phyloP scores from a whole-genome alignment of 2,113 vertebrate genomes.

The Eurystomus gularis region DNA sequence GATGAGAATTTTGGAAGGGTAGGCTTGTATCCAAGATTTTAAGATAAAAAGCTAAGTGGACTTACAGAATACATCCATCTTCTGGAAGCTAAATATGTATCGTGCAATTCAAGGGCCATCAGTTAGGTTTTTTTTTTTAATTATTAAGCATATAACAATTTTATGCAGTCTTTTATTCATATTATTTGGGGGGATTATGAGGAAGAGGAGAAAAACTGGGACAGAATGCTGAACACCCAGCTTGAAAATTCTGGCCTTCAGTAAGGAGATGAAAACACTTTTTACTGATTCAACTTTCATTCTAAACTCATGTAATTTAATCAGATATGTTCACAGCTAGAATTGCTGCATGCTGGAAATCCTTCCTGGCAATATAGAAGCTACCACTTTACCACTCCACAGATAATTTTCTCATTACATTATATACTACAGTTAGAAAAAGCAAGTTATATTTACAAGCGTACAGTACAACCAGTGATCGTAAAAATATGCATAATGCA shows the following conservation, averaged over 20 bases:
- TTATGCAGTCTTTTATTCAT: neutral
- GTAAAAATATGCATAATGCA: slow-evolving; percentile 56
- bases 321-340: slow-evolving; percentile 64
- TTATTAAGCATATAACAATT: neutral
- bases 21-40: slow-evolving; percentile 25
- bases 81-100: neutral
- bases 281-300: slow-evolving; percentile 60
- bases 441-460: slow-evolving; percentile 56
- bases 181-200: neutral
- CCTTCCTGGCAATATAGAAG: slow-evolving; percentile 57
- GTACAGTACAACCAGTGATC: slow-evolving; percentile 25
- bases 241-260: slow-evolving; percentile 41
- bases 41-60: neutral
- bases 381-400: slow-evolving; percentile 54
- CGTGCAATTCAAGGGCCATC: neutral
- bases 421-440: slow-evolving; percentile 44
- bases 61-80: neutral
- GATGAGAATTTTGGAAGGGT: neutral
- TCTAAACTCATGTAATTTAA: slow-evolving; percentile 68
- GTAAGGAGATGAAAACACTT: slow-evolving; percentile 48
- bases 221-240: neutral
- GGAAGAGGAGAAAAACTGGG: neutral
- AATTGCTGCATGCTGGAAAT: slow-evolving; percentile 62
- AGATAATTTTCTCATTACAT: slow-evolving; percentile 67
- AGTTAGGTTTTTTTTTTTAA: neutral